These are phyloP conservation scores for Diplodus sargus DNA, from an alignment of 2,797 vertebrate genomes.

Conservation along the genomic window DNA sequence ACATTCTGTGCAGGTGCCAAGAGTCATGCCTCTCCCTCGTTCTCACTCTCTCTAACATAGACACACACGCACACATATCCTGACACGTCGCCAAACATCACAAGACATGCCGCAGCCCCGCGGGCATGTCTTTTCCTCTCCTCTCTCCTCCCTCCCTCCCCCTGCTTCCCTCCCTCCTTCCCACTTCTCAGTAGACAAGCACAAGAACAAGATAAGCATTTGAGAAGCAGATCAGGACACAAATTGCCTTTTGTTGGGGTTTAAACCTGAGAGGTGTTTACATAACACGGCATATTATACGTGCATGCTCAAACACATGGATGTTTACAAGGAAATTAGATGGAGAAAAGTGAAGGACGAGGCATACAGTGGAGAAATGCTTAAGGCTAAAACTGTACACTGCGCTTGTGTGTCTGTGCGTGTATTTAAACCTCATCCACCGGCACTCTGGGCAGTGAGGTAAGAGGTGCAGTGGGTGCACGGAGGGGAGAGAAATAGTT, in stretches of 20 bases:
- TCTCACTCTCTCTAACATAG: slow-evolving; percentile 3
- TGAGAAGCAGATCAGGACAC: slow-evolving; percentile 59
- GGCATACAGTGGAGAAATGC: slow-evolving; percentile 33
- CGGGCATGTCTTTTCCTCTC: slow-evolving; percentile 72
- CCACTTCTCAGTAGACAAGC: slow-evolving; percentile 54
- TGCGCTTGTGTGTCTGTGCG: slow-evolving; percentile 20
- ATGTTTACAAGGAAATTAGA: slow-evolving; percentile 30
- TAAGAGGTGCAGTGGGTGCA: slow-evolving; percentile 61
- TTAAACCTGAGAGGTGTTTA: slow-evolving; percentile 74
- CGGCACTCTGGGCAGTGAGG: slow-evolving; percentile 47
- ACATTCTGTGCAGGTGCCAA: slow-evolving; percentile 42
- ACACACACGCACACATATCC: slow-evolving; percentile 47
- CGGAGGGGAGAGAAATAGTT: slow-evolving; percentile 42
- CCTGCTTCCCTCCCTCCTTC: slow-evolving; percentile 35
- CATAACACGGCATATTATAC: slow-evolving; percentile 62
- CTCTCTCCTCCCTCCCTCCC: slow-evolving; percentile 12
- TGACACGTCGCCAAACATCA: slow-evolving; percentile 75
- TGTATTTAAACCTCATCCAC: slow-evolving; percentile 31
- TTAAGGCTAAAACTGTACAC: slow-evolving; percentile 43
- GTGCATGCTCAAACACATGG: slow-evolving; percentile 42
- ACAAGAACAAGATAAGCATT: slow-evolving; percentile 61
- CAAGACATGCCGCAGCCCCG: slow-evolving; percentile 61
- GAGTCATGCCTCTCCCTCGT: slow-evolving; percentile 5
- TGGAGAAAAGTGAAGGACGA: slow-evolving; percentile 35
- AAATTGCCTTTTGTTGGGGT: slow-evolving; percentile 69